Evolutionary conservation across 2,888 invertebrate genomes (phyloP), one percentile per base, ranked within the genome.

Genomic region (Muschampia staudingeri): DNA sequence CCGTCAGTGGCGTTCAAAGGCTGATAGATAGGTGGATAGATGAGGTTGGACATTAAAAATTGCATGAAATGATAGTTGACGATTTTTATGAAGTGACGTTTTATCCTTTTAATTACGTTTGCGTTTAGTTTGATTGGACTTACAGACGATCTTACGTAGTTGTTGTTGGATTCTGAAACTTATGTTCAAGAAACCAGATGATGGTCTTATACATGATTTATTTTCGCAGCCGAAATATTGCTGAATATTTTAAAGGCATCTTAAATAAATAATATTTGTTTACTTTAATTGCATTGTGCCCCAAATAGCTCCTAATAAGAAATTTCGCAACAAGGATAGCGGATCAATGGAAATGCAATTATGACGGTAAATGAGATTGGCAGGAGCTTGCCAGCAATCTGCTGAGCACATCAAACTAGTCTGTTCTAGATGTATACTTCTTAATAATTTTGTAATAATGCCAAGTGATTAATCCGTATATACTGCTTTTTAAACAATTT

Each of bases 281-380:
- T 56, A 16, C 19, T 61, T 61, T 61, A 61, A 61, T 96, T 96
- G 95, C 95, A 96, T 96, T 95, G 94, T 92, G 89, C 87, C 91
- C 90, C 92, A 94, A 95, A 94, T 95, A 91, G 91, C 91, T 90
- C 88, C 90, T 84, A 83, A 91, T 89, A 80, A 73, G 79, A 80
- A 80, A 67, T 75, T 61, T 67, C 34, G 37, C 30, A 37, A 67
- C 34, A 67, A 67, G 67, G 67, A 67, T 67, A 30, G 11, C 30
- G 67, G 70, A 40, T 37, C 70, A 19, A 42, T 37, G 70, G 19
- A 40, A 70, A 70, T 70, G 19, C 70, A 70, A 70, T 70, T 70
- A 70, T n/a, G 70, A 70, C 70, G 70, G 70, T 37, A 16, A 70
- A 70, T 70, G 42, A 70, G 70, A n/a, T 76, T 70, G 25, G 25